Evolutionary conservation across 1,140 invertebrate genomes (phyloP), one percentile per base, ranked within the genome.

Genomic region (Melipona quadrifasciata): DNA sequence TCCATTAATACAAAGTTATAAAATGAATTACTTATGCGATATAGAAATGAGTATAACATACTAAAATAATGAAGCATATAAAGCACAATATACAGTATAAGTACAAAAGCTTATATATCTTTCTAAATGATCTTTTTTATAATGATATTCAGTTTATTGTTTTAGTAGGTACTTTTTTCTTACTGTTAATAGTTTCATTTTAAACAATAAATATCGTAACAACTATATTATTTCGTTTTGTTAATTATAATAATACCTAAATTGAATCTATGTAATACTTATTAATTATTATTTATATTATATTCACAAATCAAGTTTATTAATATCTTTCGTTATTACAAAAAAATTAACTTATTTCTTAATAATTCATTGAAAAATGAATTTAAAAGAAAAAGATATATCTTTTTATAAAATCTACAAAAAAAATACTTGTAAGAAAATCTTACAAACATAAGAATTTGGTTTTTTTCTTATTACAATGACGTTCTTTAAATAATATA

Each of bases 401-500:
- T 82, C 27, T 34, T 39, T 55, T 53, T 84, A 86, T 53, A 82
- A 90, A 90, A 90, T 90, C 80, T 92, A 90, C 81, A 91, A n/a
- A 68, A 88, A 73, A 73, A 58, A 58, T 64, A 17, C 82, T 67
- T 74, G 68, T 34, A 31, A 75, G 34, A 21, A 77, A 65, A 75
- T 87, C 82, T 80, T 89, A 89, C n/a, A 87, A 89, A 86, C 73
- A 80, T 72, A 87, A 86, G 77, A 86, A 85, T 87, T 89, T 89
- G 70, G 82, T 89, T 65, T 79, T 68, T 34, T 80, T 78, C 67
- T 76, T 65, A 51, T 57, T 65, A 70, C 72, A 68, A 53, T 24
- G 67, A 53, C 57, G 78, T 78, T 31, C 55, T 79, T 73, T 86
- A 83, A 86, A 91, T 89, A 92, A 91, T 91, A 87, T 89, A 90